Conservation (phyloP, 2,888 invertebrate genomes). For the Volucella inflata region DNA sequence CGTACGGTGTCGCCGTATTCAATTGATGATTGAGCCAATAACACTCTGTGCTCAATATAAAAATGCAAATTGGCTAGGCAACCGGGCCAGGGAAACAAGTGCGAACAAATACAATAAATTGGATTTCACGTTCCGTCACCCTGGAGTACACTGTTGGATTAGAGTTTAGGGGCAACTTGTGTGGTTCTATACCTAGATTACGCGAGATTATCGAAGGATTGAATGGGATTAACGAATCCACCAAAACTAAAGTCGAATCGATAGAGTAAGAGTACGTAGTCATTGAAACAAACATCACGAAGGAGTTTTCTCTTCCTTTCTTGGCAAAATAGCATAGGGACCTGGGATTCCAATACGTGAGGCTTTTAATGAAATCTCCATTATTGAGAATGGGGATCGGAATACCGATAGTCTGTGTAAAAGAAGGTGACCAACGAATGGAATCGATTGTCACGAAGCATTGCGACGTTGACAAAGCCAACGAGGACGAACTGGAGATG, state of each 20-base stretch:
- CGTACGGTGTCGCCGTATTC: conserved; percentile 12
- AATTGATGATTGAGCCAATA: conserved; percentile 50
- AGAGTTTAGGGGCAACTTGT: neutral
- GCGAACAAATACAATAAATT: conserved; percentile 36
- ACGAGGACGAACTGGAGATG: neutral
- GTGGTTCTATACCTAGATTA: conserved; percentile 2
- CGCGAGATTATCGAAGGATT: conserved; percentile 23
- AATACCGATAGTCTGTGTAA: neutral
- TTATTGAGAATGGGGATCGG: conserved; percentile 39
- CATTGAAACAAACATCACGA: conserved; percentile 19
- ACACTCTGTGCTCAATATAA: neutral
- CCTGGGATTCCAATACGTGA: conserved; percentile 22
- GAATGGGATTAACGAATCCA: conserved; percentile 27
- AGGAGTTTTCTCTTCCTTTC: conserved; percentile 25
- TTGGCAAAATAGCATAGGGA: neutral
- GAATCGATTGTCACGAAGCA: conserved; percentile 9
- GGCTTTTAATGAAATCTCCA: conserved; percentile 32
- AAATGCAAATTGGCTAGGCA: conserved; percentile 55
- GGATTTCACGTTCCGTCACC: conserved; percentile 29
- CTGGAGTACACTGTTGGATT: neutral
- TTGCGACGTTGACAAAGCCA: neutral
- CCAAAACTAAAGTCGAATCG: conserved; percentile 24
- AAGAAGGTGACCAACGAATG: conserved; percentile 13
- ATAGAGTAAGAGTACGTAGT: conserved; percentile 24
- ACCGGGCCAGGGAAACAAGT: conserved; percentile 8